These are phyloP conservation scores for Colletes latitarsis DNA, from an alignment of 1,140 invertebrate species.

Conservation along the genomic window DNA sequence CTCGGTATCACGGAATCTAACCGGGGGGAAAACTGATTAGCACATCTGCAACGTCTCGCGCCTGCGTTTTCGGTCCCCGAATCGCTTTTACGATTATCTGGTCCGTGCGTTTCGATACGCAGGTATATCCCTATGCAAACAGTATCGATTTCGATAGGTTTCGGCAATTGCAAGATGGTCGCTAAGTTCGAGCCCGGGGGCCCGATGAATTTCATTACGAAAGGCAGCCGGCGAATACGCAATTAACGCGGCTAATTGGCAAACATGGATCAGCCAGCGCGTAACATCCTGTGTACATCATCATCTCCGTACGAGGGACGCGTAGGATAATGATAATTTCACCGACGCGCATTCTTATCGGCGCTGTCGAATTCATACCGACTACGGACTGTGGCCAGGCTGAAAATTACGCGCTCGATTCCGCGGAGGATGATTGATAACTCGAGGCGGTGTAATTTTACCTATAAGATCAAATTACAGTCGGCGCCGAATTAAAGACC, in stretches of 20 bases:
- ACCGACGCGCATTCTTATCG: slow-evolving; percentile 11
- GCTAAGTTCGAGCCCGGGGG: too few species aligned
- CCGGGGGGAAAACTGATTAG: not conserved
- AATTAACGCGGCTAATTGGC: slow-evolving; percentile 42
- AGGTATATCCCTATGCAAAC: too few species aligned
- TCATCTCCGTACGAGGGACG: not conserved
- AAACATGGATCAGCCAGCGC: slow-evolving; percentile 3
- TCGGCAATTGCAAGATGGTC: too few species aligned
- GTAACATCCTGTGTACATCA: not conserved
- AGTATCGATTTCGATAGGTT: not conserved
- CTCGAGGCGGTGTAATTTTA: slow-evolving; percentile 33
- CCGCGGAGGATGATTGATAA: slow-evolving; percentile 2
- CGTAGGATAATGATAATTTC: slow-evolving; percentile 20
- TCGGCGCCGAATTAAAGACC: slow-evolving; percentile 44
- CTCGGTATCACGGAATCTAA: not conserved
- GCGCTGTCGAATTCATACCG: slow-evolving; percentile 29
- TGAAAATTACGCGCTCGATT: slow-evolving; percentile 41
- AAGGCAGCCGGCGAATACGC: not conserved
- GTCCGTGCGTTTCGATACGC: too few species aligned
- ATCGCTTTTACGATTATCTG: not conserved
- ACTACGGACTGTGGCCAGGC: slow-evolving; percentile 33
- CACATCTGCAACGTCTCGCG: not conserved
- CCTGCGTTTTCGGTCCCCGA: too few species aligned
- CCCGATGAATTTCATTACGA: slow-evolving; percentile 4
- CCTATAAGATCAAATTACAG: slow-evolving; percentile 50